Evolutionary conservation across 92 coral and sea anemone species (phyloP), one percentile per base, ranked within the genome.

Genomic region (Meandrina meandrites): DNA sequence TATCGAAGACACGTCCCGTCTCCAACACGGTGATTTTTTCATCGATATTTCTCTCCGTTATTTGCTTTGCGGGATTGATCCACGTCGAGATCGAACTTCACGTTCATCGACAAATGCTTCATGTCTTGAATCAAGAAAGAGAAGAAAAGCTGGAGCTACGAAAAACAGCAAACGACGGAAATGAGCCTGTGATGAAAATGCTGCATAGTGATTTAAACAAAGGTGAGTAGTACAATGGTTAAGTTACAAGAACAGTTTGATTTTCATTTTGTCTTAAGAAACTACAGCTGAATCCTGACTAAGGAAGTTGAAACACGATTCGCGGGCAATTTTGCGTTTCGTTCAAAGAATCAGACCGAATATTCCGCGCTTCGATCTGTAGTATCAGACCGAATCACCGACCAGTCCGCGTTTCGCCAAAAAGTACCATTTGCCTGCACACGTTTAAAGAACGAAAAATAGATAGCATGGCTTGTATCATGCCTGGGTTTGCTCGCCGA

Each of bases 31-130:
- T 66, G 71, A 35, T 28, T 15, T 27, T 66, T 66, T 66, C 71
- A 66, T 66, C 35, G 35, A 66, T 73, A 34, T 73, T 73, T 34
- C 81, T 77, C 24, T 45, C 40, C 21, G 64, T 77, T 30, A 51
- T 67, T 24, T 86, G 84, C 40, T 70, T 70, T 14, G 60, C 35
- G 58, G 79, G 68, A 24, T n/a, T 86, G 56, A 54, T 79, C 47
- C 89, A 86, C 79, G 89, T 86, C 40, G 89, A 86, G 84, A 58
- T 79, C 21, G 84, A 79, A 69, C 84, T 86, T 79, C 21, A 53
- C 71, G 56, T 40, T 70, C 78, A 86, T 79, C 79, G 89, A 21
- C 78, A 86, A 77, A 76, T 75, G 72, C 45, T 85, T 37, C 40
- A 76, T 36, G 81, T 37, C 18, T 60, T 85, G 75, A 85, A 24